A percentile compares a stretch with the other conserved stretches of the same genome.
Evolutionary conservation across 2,113 vertebrate genomes (phyloP).

Genomic region (Nannospalax galili): DNA sequence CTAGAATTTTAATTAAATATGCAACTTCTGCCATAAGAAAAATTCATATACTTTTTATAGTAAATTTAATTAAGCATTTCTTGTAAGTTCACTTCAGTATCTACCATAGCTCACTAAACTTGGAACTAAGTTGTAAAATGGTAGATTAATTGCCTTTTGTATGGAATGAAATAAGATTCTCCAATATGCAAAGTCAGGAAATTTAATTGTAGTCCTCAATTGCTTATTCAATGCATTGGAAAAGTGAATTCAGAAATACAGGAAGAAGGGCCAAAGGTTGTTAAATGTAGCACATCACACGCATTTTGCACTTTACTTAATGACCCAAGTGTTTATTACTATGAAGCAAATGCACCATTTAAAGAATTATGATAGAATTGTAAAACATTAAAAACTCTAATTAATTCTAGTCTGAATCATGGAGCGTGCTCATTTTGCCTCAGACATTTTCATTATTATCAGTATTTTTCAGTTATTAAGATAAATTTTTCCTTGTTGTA

Average conservation of each 20-base stretch:
- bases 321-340: conserved; percentile 94
- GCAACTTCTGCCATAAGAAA: conserved; percentile 79
- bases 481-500: conserved; percentile 76
- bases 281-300: conserved; percentile 92
- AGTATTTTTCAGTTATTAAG: conserved; percentile 82
- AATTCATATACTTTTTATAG: conserved; percentile 85
- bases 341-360: conserved; percentile 88
- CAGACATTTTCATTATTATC: conserved; percentile 83
- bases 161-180: conserved; percentile 91
- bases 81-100: conserved; percentile 89
- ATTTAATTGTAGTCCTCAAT: conserved; percentile 92
- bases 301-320: conserved; percentile 91
- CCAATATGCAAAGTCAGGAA: conserved; percentile 93
- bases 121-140: conserved; percentile 87
- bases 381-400: conserved; percentile 87
- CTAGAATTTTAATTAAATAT: conserved; percentile 80
- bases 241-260: conserved; percentile 83
- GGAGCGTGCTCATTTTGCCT: conserved; percentile 82
- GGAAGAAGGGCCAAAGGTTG: conserved; percentile 86
- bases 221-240: conserved; percentile 89
- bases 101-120: conserved; percentile 90
- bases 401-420: conserved; percentile 88
- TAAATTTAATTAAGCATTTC: conserved; percentile 93
- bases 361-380: conserved; percentile 87
- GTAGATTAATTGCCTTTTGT: conserved; percentile 93